A percentile compares a stretch with the other conserved stretches of the same genome.
These are phyloP conservation scores for Gallinago paraguaiae DNA, from an alignment of 2,113 vertebrate species.

Conservation along the genomic window DNA sequence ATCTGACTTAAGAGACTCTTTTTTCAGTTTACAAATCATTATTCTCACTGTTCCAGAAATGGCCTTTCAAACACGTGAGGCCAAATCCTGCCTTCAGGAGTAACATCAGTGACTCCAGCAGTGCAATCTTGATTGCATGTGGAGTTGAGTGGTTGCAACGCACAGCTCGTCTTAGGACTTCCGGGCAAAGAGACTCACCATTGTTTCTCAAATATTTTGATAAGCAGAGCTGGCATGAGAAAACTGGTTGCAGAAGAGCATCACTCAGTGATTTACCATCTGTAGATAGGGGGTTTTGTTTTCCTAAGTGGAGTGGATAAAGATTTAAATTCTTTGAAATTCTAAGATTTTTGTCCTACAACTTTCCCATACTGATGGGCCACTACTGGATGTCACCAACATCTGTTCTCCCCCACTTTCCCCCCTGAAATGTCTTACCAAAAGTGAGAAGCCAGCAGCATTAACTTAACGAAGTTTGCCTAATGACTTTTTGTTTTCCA, in stretches of 20 bases:
- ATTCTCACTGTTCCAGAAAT: neutral
- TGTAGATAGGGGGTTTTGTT: accelerated
- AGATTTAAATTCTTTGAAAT: neutral
- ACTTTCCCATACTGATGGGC: neutral
- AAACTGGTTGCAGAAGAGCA: neutral
- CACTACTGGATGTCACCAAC: neutral
- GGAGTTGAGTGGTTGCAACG: neutral
- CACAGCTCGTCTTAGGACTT: neutral
- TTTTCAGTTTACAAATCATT: neutral
- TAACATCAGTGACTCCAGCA: neutral
- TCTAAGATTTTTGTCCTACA: neutral
- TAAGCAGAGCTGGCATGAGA: neutral
- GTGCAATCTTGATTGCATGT: accelerated
- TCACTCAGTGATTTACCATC: neutral
- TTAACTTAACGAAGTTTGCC: neutral
- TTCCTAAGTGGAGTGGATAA: neutral
- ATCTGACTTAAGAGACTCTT: neutral
- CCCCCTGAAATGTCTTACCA: neutral
- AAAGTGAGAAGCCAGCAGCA: neutral
- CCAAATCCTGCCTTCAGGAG: neutral
- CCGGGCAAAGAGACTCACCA: neutral
- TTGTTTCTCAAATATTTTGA: neutral
- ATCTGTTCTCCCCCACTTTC: neutral
- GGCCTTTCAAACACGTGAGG: neutral
- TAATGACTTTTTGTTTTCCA: neutral